Percentiles rank a stretch among this genome's conserved stretches.
phyloP scores from a whole-genome alignment of 2,888 invertebrate genomes.

The Microctonus brassicae region DNA sequence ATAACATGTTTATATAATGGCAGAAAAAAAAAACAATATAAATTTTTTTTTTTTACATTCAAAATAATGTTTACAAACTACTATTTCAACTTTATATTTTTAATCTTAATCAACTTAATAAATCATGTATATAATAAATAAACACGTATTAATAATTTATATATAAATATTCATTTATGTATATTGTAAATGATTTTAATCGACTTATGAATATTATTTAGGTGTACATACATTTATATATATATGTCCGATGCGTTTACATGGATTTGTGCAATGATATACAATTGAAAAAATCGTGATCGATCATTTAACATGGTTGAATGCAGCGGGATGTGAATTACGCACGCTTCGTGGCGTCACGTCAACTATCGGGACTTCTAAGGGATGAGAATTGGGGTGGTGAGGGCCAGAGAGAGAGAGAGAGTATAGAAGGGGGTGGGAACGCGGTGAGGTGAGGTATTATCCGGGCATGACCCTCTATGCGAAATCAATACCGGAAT shows the following conservation, averaged over 20 bases:
- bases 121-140: too few species aligned
- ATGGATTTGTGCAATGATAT: conserved; percentile 12
- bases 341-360: conserved; percentile 33
- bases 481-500: conserved; percentile 47
- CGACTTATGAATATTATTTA: too few species aligned
- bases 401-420: background rate
- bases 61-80: too few species aligned
- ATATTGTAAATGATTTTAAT: background rate
- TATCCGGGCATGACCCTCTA: conserved; percentile 45
- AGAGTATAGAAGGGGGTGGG: background rate
- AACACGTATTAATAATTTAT: too few species aligned
- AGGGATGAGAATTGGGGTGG: background rate
- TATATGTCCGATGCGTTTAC: background rate
- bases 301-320: conserved; percentile 33
- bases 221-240: background rate
- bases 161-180: background rate
- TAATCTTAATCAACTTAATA: too few species aligned
- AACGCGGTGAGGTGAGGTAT: conserved; percentile 30
- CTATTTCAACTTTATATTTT: too few species aligned
- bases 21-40: too few species aligned
- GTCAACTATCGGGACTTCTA: conserved; percentile 29
- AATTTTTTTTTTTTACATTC: too few species aligned
- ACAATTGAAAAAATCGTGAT: conserved; percentile 26
- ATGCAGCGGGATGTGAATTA: conserved; percentile 32
- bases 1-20: too few species aligned